Evolutionary conservation across 2,113 vertebrate genomes (phyloP).

Genomic region (Eurypyga helias): DNA sequence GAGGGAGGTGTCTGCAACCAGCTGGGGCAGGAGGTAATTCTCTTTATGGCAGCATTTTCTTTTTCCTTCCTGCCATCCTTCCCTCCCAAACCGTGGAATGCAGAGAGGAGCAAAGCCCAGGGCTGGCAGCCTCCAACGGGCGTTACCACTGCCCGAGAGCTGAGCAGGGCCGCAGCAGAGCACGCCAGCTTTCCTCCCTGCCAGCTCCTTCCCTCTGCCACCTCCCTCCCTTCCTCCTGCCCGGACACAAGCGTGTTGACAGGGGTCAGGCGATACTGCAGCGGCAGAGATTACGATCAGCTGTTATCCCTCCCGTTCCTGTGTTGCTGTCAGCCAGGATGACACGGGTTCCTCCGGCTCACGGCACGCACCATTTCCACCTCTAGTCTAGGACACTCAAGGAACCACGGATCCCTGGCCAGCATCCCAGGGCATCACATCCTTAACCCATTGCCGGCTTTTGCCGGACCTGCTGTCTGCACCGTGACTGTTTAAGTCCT

Average conservation of each 20-base stretch:
- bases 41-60: background rate
- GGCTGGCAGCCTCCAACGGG: background rate
- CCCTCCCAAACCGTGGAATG: background rate
- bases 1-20: background rate
- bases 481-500: background rate
- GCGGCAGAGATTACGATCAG: background rate
- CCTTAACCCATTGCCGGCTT: accelerated
- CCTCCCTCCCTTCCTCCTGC: background rate
- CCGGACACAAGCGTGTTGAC: background rate
- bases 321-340: background rate
- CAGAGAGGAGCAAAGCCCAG: background rate
- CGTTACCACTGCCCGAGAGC: background rate
- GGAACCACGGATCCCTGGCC: background rate
- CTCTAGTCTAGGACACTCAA: background rate
- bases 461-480: background rate
- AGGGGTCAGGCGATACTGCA: background rate
- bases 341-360: background rate
- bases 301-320: background rate
- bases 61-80: background rate
- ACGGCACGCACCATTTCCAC: background rate
- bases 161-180: background rate
- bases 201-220: background rate
- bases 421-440: accelerated
- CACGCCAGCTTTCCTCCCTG: background rate
- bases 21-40: background rate